A percentile compares a stretch with the other conserved stretches of the same genome.
phyloP scores from a whole-genome alignment of 2,888 invertebrate species.

The Teinopalpus imperialis region DNA sequence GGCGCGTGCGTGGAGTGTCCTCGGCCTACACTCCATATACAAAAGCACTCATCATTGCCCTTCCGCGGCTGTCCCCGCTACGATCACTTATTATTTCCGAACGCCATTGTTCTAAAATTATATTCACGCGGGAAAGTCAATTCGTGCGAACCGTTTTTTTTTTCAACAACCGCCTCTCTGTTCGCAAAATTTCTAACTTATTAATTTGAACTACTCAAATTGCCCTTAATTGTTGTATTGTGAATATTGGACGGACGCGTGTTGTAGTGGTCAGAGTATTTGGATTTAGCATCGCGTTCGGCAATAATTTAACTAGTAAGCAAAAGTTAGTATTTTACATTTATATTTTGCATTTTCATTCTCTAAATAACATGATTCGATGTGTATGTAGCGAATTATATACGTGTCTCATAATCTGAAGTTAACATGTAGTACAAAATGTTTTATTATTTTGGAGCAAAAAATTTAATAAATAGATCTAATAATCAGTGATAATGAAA shows the following conservation, averaged over 20 bases:
- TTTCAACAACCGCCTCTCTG: slow-evolving; percentile 14
- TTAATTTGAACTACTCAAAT: slow-evolving; percentile 5
- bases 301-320: no score
- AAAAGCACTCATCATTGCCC: slow-evolving; percentile 53
- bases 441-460: no score
- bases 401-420: no score
- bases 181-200: slow-evolving; percentile 14
- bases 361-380: no score
- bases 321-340: no score
- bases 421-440: no score
- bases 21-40: slow-evolving; percentile 46
- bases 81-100: slow-evolving; percentile 60
- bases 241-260: neutral
- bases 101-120: slow-evolving; percentile 51
- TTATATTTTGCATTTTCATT: no score
- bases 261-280: no score
- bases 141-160: slow-evolving; percentile 35
- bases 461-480: no score
- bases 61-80: slow-evolving; percentile 43
- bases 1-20: slow-evolving; percentile 50
- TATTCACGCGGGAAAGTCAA: slow-evolving; percentile 38
- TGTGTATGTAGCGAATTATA: no score
- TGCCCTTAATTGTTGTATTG: slow-evolving; percentile 4
- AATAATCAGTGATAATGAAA: no score
- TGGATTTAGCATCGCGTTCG: no score